Conservation (phyloP, 2,113 vertebrate species). For the Actenoides lindsayi region DNA sequence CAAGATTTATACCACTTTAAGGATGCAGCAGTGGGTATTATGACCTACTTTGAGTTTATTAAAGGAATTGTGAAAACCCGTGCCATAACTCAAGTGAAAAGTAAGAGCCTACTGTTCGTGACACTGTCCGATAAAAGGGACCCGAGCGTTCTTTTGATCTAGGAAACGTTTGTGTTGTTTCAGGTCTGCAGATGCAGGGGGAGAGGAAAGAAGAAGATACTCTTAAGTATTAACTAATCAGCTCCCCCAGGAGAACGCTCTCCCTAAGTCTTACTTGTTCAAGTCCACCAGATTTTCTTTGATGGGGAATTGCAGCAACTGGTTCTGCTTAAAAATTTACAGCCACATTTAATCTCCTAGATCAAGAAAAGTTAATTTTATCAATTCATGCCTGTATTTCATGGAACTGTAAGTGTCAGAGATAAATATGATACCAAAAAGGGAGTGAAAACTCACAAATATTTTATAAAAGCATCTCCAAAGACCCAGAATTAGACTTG, state of each 20-base stretch:
- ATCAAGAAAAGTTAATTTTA: slow-evolving; percentile 67
- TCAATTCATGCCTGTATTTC: slow-evolving; percentile 5
- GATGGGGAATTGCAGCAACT: slow-evolving; percentile 51
- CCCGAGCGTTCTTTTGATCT: neutral
- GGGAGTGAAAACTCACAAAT: neutral
- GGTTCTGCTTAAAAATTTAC: slow-evolving; percentile 66
- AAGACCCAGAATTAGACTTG: neutral
- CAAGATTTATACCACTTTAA: slow-evolving; percentile 67
- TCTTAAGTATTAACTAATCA: slow-evolving; percentile 56
- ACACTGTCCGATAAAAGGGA: slow-evolving; percentile 36
- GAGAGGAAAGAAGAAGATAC: slow-evolving; percentile 10
- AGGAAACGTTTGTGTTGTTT: slow-evolving; percentile 50
- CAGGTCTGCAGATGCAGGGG: slow-evolving; percentile 20
- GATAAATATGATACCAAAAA: neutral
- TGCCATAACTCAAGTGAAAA: slow-evolving; percentile 19
- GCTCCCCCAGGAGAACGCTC: slow-evolving; percentile 11
- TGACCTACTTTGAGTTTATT: slow-evolving; percentile 66
- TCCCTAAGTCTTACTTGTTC: slow-evolving; percentile 20
- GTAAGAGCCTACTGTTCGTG: neutral
- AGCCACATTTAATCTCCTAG: slow-evolving; percentile 56
- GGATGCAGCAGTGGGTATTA: slow-evolving; percentile 49
- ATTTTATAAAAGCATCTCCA: neutral
- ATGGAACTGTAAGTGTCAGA: slow-evolving; percentile 15
- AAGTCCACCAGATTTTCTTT: slow-evolving; percentile 59
- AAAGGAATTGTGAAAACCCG: neutral